phyloP scores from a whole-genome alignment of 2,888 invertebrate genomes.

The Phalangium opilio region DNA sequence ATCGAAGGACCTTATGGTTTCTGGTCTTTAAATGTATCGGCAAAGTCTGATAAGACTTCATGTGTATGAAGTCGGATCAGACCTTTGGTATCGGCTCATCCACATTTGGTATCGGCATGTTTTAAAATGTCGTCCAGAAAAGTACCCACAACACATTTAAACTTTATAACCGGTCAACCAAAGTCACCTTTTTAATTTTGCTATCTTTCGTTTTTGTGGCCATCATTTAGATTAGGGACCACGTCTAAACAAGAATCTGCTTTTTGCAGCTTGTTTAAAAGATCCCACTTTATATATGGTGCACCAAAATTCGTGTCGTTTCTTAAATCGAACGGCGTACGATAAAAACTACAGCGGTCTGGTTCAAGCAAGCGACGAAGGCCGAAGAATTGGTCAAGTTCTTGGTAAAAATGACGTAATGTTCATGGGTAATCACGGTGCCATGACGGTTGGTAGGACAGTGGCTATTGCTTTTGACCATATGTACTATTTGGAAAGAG shows the following conservation, averaged over 20 bases:
- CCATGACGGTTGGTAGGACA: conserved; percentile 15
- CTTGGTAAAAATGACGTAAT: conserved; percentile 5
- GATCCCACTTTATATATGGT: conserved; percentile 17
- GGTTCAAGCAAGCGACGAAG: conserved; percentile 18
- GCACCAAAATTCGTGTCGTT: conserved; percentile 21
- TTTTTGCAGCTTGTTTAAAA: conserved; percentile 17
- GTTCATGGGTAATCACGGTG: conserved; percentile 12
- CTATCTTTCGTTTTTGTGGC: not conserved
- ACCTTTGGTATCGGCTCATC: too few relatives aligned
- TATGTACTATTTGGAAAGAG: conserved; percentile 22
- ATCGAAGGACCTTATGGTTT: too few relatives aligned
- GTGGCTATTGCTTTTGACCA: conserved; percentile 19
- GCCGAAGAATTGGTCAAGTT: conserved; percentile 15
- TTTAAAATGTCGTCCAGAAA: too few relatives aligned
- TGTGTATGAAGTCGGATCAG: too few relatives aligned
- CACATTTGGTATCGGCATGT: too few relatives aligned
- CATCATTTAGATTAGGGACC: too few relatives aligned
- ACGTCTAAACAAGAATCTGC: too few relatives aligned
- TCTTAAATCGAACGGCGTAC: conserved; percentile 19
- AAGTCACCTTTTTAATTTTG: not conserved
- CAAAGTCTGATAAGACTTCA: too few relatives aligned
- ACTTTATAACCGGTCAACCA: not conserved
- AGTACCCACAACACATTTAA: not conserved
- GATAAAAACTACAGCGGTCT: conserved; percentile 19
- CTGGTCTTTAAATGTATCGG: too few relatives aligned